phyloP scores from a whole-genome alignment of 2,797 vertebrate species.

The Macropus fuliginosus region DNA sequence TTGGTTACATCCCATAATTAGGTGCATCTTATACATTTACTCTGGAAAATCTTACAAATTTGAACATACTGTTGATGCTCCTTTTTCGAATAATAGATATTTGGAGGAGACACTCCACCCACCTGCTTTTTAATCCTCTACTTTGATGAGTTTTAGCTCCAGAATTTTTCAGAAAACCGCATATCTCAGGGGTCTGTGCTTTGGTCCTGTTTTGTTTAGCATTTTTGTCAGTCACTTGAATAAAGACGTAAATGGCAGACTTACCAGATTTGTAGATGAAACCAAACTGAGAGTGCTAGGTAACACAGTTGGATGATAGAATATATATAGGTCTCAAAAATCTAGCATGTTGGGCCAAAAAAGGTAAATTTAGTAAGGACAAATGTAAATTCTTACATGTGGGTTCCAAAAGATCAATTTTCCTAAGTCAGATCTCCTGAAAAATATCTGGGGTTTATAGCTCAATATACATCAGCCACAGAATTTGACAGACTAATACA shows the following conservation, averaged over 20 bases:
- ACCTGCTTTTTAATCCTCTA: background rate
- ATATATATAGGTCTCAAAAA: background rate
- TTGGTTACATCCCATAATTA: background rate
- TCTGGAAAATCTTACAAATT: background rate
- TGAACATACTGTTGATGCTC: background rate
- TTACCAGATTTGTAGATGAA: background rate
- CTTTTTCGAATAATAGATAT: background rate
- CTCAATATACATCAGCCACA: background rate
- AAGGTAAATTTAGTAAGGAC: background rate
- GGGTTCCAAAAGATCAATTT: background rate
- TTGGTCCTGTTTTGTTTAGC: background rate
- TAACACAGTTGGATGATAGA: background rate
- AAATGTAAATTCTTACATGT: background rate
- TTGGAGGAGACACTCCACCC: background rate
- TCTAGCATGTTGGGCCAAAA: background rate
- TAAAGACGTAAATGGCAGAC: no score
- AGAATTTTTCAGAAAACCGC: background rate
- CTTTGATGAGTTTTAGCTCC: background rate
- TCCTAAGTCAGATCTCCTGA: background rate
- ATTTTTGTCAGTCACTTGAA: background rate
- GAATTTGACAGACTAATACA: background rate
- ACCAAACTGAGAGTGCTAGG: background rate
- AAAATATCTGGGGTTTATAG: background rate
- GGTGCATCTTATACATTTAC: background rate
- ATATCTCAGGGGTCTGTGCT: background rate